phyloP scores from a whole-genome alignment of 1,140 invertebrate species.

The Oryzaephilus surinamensis region DNA sequence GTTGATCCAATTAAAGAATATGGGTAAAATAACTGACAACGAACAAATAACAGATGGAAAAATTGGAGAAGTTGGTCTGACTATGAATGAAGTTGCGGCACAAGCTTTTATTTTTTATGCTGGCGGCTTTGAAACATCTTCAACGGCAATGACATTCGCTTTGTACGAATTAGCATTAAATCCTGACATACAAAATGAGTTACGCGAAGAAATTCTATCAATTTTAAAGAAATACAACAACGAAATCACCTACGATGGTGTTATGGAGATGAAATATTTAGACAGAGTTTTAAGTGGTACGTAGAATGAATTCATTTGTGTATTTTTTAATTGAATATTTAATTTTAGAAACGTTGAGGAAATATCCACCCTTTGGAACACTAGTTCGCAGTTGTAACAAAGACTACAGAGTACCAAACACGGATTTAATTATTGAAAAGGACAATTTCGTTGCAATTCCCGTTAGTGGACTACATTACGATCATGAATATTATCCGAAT shows the following conservation, averaged over 20 bases:
- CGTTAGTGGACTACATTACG: too few relatives aligned
- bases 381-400: slow-evolving; percentile 42
- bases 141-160: too few relatives aligned
- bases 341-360: slow-evolving; percentile 44
- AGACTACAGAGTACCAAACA: slow-evolving; percentile 34
- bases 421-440: slow-evolving; percentile 27
- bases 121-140: slow-evolving; percentile 50
- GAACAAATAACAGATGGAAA: slow-evolving; percentile 10
- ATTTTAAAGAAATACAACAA: slow-evolving; percentile 35
- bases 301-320: slow-evolving; percentile 20
- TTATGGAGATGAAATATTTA: slow-evolving; percentile 40
- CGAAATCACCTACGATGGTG: too few relatives aligned
- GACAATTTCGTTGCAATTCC: too few relatives aligned
- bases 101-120: slow-evolving; percentile 47
- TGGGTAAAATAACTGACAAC: slow-evolving; percentile 33
- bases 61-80: slow-evolving; percentile 14
- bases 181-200: slow-evolving; percentile 44
- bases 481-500: too few relatives aligned
- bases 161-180: too few relatives aligned
- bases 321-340: slow-evolving; percentile 1
- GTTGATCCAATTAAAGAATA: slow-evolving; percentile 3
- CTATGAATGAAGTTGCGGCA: slow-evolving; percentile 35
- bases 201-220: slow-evolving; percentile 45
- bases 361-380: slow-evolving; percentile 40
- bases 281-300: slow-evolving; percentile 38